phyloP scores from a whole-genome alignment of 2,888 invertebrate species.

The Neoitamus cyanurus region DNA sequence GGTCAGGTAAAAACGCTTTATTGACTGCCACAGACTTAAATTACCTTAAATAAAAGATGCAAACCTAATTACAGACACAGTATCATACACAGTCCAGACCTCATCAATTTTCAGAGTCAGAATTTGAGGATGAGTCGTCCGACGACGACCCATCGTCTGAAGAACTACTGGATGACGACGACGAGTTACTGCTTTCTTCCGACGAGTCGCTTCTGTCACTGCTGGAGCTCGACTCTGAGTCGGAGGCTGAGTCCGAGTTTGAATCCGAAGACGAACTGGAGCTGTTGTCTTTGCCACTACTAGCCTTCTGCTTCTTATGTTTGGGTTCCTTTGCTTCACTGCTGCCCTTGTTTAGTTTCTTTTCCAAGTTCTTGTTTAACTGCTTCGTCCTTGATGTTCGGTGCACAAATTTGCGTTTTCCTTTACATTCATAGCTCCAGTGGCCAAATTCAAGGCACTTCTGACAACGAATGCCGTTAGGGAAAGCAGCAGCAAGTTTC shows the following conservation, averaged over 20 bases:
- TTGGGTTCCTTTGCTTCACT: background rate
- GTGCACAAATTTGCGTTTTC: slow-evolving; percentile 87
- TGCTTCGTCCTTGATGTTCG: slow-evolving; percentile 85
- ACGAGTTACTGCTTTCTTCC: background rate
- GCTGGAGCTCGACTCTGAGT: background rate
- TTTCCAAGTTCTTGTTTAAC: slow-evolving; percentile 74
- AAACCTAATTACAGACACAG: background rate
- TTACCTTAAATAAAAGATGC: background rate
- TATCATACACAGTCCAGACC: background rate
- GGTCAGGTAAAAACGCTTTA: background rate
- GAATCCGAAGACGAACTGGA: background rate
- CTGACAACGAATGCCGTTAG: slow-evolving; percentile 86
- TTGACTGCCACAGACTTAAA: background rate
- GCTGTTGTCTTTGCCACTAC: background rate
- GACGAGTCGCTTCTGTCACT: background rate
- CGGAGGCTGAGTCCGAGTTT: background rate
- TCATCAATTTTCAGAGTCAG: background rate
- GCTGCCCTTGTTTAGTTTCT: slow-evolving; percentile 53
- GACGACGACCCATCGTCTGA: background rate
- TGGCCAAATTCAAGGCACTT: slow-evolving; percentile 93
- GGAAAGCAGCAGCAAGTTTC: slow-evolving; percentile 74
- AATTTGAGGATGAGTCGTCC: background rate
- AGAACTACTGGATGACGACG: background rate
- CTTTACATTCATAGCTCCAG: slow-evolving; percentile 94
- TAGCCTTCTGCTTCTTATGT: background rate